Evolutionary conservation across 2,797 vertebrate genomes (phyloP).

Genomic region (Poeciliopsis infans): DNA sequence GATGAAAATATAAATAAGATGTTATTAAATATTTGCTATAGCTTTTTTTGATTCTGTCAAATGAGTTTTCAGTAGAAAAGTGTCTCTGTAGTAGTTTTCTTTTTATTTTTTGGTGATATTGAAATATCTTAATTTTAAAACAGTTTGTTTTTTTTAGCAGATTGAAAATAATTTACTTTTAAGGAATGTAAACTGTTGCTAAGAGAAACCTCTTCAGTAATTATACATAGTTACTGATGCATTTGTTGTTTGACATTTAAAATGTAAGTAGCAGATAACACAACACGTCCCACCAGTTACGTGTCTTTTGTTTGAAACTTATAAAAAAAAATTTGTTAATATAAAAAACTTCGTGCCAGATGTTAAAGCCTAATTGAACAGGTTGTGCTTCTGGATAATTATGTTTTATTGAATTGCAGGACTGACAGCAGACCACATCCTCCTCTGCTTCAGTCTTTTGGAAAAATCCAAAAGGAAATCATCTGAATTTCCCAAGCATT

Average conservation of each 20-base stretch:
- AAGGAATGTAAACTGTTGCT: neutral
- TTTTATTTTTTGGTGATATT: neutral
- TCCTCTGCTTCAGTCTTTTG: constrained; percentile 42
- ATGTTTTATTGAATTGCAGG: constrained; percentile 58
- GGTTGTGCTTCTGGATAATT: constrained; percentile 19
- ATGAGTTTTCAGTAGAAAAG: too few species aligned
- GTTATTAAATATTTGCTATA: neutral
- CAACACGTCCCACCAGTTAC: too few species aligned
- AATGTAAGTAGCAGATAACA: neutral
- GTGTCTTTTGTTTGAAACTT: neutral
- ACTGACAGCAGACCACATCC: constrained; percentile 57
- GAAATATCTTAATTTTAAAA: neutral
- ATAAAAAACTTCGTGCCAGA: neutral
- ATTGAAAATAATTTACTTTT: neutral
- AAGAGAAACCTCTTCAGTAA: neutral
- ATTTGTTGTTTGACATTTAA: constrained; percentile 5
- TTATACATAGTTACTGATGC: neutral
- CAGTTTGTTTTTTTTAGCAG: neutral
- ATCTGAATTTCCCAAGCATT: constrained; percentile 56
- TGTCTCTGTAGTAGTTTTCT: neutral
- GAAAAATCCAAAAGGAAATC: constrained; percentile 62
- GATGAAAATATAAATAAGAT: neutral
- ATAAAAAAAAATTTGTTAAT: neutral
- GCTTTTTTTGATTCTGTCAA: neutral
- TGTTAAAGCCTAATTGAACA: neutral